These are phyloP conservation scores for Lomographa bimaculata DNA, from an alignment of 2,888 invertebrate genomes.

Conservation along the genomic window DNA sequence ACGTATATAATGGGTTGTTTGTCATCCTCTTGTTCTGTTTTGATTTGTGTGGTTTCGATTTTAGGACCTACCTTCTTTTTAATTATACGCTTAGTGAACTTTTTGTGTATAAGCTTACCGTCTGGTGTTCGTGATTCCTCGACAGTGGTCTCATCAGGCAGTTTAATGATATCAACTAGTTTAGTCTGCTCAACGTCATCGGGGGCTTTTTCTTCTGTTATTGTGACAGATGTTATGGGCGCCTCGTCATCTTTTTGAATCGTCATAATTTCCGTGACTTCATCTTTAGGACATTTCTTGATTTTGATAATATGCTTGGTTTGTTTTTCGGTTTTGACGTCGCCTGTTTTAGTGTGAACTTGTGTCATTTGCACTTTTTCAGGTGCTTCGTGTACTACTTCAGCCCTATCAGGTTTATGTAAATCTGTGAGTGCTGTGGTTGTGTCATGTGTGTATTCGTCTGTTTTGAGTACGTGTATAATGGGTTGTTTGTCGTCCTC, in stretches of 20 bases:
- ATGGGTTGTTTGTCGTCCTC: conserved; percentile 39
- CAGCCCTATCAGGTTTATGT: too few species aligned
- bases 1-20: conserved; percentile 42
- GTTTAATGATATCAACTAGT: conserved; percentile 12
- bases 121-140: conserved; percentile 30
- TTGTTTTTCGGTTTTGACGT: conserved; percentile 34
- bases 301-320: conserved; percentile 44
- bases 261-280: conserved; percentile 39
- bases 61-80: conserved; percentile 52
- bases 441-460: conserved; percentile 33
- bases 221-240: conserved; percentile 9
- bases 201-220: not conserved
- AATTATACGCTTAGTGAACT: conserved; percentile 34
- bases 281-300: conserved; percentile 40
- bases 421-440: conserved; percentile 24
- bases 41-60: conserved; percentile 54
- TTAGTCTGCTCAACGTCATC: not conserved
- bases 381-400: too few species aligned
- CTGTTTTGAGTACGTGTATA: conserved; percentile 44
- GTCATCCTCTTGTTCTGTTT: conserved; percentile 40
- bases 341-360: conserved; percentile 33
- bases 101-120: conserved; percentile 43
- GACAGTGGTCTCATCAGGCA: conserved; percentile 34
- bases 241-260: conserved; percentile 25
- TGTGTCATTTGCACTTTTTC: too few species aligned